These are phyloP conservation scores for Tuberolachnus salignus DNA, from an alignment of 2,888 invertebrate species.

Conservation along the genomic window DNA sequence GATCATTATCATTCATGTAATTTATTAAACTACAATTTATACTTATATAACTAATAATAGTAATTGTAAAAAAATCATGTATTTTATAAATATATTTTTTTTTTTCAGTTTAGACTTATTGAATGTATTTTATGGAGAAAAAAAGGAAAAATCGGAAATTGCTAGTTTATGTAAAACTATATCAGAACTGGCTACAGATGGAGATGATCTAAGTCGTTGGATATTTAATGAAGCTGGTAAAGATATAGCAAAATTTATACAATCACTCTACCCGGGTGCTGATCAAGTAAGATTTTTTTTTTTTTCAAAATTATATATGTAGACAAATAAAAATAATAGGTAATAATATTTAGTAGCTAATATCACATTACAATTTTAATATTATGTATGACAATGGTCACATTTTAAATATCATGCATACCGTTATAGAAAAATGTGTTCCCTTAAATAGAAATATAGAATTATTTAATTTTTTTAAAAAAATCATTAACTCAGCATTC, in stretches of 20 bases:
- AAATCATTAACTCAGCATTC: no score
- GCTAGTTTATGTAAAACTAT: conserved; percentile 77
- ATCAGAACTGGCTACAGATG: conserved; percentile 71
- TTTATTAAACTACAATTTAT: no score
- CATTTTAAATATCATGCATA: no score
- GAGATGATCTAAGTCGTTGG: conserved; percentile 75
- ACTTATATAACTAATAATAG: no score
- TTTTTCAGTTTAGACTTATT: conserved; percentile 66
- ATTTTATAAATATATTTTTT: no score
- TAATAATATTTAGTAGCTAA: neutral
- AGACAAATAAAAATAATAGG: neutral
- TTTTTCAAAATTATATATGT: neutral
- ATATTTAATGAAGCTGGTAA: conserved; percentile 75
- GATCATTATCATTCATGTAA: no score
- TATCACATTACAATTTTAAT: no score
- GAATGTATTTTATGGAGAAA: conserved; percentile 73
- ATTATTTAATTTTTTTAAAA: no score
- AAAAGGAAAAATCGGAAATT: conserved; percentile 83
- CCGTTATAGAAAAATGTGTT: no score
- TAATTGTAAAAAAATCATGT: no score
- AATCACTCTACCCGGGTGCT: conserved; percentile 70
- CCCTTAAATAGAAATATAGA: no score
- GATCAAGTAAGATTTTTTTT: conserved; percentile 63
- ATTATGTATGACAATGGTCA: no score
- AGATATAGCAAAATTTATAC: conserved; percentile 71